phyloP scores from a whole-genome alignment of 2,113 vertebrate genomes.

The Ceyx cyanopectus region DNA sequence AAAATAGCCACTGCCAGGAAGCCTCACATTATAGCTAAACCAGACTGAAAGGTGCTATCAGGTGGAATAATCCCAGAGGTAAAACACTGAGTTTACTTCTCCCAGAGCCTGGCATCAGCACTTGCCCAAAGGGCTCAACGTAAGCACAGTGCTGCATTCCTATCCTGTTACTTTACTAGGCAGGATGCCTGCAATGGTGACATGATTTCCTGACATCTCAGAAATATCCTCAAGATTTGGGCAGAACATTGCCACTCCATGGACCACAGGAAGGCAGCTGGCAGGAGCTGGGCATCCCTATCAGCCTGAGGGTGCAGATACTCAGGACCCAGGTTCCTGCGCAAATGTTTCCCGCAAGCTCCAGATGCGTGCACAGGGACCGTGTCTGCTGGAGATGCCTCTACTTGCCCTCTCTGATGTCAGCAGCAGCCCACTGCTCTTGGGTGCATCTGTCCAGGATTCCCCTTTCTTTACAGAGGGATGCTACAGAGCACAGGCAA shows the following conservation, averaged over 20 bases:
- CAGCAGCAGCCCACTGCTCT: not conserved
- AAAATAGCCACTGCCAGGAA: not conserved
- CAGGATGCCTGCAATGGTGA: accelerated
- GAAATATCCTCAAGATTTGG: not conserved
- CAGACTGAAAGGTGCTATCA: not conserved
- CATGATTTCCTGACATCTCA: constrained; percentile 19
- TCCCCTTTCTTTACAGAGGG: accelerated
- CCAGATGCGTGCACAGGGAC: accelerated
- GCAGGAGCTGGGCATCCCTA: not conserved
- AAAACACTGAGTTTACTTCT: not conserved
- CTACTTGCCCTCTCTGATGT: accelerated
- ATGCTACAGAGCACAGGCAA: not conserved
- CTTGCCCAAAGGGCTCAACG: not conserved
- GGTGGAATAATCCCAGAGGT: not conserved
- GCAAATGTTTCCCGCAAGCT: accelerated
- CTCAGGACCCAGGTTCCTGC: not conserved
- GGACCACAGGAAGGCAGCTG: accelerated
- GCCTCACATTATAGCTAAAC: accelerated
- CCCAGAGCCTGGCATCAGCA: not conserved
- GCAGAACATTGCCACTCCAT: not conserved
- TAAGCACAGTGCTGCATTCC: not conserved
- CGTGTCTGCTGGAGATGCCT: not conserved
- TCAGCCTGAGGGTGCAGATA: not conserved
- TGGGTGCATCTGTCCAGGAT: not conserved
- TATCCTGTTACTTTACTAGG: not conserved